phyloP scores from a whole-genome alignment of 2,888 invertebrate genomes.

The Chymomyza procnemis region DNA sequence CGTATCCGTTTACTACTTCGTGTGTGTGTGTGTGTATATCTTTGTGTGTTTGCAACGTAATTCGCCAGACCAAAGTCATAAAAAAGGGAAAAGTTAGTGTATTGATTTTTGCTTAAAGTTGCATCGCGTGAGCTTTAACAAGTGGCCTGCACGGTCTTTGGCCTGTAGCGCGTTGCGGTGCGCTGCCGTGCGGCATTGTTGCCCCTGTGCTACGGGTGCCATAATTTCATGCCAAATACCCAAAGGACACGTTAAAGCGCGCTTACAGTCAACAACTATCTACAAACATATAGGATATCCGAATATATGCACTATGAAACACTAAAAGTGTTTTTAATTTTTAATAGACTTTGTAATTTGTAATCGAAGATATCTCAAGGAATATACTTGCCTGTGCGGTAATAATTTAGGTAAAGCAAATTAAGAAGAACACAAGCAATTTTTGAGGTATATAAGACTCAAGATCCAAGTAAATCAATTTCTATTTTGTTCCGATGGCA shows the following conservation, averaged over 20 bases:
- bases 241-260: constrained; percentile 52
- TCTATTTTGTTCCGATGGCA: no score
- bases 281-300: background rate
- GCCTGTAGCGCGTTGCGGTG: background rate
- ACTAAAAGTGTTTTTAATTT: background rate
- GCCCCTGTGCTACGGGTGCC: constrained; percentile 6
- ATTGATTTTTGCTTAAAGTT: constrained; percentile 58
- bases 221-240: constrained; percentile 47
- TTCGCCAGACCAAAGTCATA: constrained; percentile 21
- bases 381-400: no score
- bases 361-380: no score
- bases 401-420: no score
- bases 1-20: background rate
- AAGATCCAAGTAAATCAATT: no score
- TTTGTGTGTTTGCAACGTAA: constrained; percentile 37
- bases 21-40: constrained; percentile 30
- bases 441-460: no score
- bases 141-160: background rate
- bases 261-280: background rate
- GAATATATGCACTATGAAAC: background rate
- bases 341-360: background rate
- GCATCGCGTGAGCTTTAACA: constrained; percentile 38
- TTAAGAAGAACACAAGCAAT: no score
- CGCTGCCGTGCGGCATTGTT: background rate
- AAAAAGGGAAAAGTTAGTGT: constrained; percentile 23